Conservation (phyloP, 1,140 invertebrate genomes). For the Pogonomyrmex californicus region DNA sequence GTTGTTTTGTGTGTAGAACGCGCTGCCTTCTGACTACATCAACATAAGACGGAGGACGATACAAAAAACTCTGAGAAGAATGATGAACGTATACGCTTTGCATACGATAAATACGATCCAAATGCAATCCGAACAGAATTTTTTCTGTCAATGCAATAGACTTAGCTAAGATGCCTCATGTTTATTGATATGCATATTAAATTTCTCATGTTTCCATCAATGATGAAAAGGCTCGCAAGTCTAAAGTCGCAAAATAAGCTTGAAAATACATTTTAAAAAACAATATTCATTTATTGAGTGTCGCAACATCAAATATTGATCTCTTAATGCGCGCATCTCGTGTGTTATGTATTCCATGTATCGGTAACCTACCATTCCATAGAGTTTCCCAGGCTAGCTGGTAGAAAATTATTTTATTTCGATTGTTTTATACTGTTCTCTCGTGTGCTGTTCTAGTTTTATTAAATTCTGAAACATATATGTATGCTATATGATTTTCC, state of each 20-base stretch:
- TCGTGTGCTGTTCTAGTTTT: conserved; percentile 37
- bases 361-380: conserved; percentile 23
- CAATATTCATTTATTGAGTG: conserved; percentile 32
- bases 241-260: conserved; percentile 18
- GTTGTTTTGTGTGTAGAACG: conserved; percentile 41
- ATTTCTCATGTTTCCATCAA: conserved; percentile 6
- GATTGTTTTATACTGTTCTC: conserved; percentile 37
- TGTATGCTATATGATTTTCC: background rate
- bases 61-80: conserved; percentile 1
- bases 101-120: background rate
- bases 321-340: conserved; percentile 32
- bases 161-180: background rate
- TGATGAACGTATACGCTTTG: conserved; percentile 6
- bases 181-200: conserved; percentile 1
- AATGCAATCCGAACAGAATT: conserved; percentile 3
- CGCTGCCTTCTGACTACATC: conserved; percentile 26
- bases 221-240: conserved; percentile 9
- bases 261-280: conserved; percentile 15
- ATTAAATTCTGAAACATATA: conserved; percentile 48
- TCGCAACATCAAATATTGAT: conserved; percentile 36
- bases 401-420: conserved; percentile 42
- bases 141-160: background rate
- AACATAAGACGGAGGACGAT: conserved; percentile 20
- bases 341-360: conserved; percentile 16
- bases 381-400: conserved; percentile 22